Evolutionary conservation across 2,888 invertebrate genomes (phyloP).

Genomic region (Exocentrus adspersus): DNA sequence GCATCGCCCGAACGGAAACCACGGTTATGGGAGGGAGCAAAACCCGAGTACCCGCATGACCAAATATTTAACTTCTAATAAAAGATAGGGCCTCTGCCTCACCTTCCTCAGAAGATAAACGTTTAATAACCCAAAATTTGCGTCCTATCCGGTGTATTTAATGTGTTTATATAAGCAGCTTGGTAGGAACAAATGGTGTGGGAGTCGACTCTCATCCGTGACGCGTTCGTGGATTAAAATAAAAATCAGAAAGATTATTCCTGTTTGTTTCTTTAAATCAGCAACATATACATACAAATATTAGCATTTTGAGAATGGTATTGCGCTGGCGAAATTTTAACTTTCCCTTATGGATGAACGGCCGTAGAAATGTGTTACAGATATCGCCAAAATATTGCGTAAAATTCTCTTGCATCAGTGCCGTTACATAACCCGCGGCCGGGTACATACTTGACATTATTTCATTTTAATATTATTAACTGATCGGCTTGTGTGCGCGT

Average conservation of each 20-base stretch:
- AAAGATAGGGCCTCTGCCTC: background rate
- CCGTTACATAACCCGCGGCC: conserved; percentile 23
- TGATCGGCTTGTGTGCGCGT: conserved; percentile 1
- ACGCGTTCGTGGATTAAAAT: too few species aligned
- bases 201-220: background rate
- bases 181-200: background rate
- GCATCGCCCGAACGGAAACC: background rate
- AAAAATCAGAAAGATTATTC: background rate
- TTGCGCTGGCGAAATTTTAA: conserved; percentile 33
- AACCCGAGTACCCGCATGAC: background rate
- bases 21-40: background rate
- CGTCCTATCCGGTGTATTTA: background rate
- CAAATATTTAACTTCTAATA: background rate
- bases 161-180: background rate
- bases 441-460: conserved; percentile 24
- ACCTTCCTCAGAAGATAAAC: background rate
- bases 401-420: conserved; percentile 34
- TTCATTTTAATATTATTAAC: conserved; percentile 24
- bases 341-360: conserved; percentile 38
- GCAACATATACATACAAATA: background rate
- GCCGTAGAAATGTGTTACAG: conserved; percentile 34
- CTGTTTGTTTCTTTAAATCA: conserved; percentile 2
- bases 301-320: conserved; percentile 22
- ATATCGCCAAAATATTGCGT: conserved; percentile 35
- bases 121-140: background rate